Conservation (phyloP, 2,797 vertebrate genomes). For the Pseudomugil tenellus region DNA sequence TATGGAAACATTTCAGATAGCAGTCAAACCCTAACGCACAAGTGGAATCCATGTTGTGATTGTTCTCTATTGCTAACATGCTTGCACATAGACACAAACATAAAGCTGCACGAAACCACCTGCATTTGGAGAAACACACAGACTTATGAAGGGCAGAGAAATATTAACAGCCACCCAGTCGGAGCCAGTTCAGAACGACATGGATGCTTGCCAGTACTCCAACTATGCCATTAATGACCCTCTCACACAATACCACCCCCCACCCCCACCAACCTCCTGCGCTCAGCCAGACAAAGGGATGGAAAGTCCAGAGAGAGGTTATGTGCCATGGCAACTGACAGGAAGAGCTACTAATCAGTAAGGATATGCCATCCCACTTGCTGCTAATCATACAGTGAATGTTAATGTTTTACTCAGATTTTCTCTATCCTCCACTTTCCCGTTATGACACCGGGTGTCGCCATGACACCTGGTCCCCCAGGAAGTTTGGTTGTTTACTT, state of each 20-base stretch:
- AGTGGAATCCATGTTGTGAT: not conserved
- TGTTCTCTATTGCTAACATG: not conserved
- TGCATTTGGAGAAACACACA: not conserved
- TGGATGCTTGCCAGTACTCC: conserved; percentile 11
- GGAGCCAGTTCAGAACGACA: conserved; percentile 12
- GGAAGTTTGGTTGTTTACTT: too few relatives aligned
- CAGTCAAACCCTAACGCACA: not conserved
- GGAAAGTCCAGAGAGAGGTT: not conserved
- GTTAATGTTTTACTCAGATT: too few relatives aligned
- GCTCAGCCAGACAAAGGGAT: not conserved
- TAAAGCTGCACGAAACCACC: not conserved
- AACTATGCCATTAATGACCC: conserved; percentile 29
- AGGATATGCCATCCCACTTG: not conserved
- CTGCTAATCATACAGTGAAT: too few relatives aligned
- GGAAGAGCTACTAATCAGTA: not conserved
- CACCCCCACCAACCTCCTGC: not conserved
- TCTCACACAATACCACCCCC: conserved; percentile 2
- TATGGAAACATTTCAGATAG: not conserved
- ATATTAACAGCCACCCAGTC: not conserved
- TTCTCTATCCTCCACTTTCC: too few relatives aligned
- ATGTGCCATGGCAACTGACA: not conserved
- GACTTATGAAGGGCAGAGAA: not conserved
- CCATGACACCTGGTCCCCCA: too few relatives aligned
- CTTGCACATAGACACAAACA: not conserved
- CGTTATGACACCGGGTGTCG: too few relatives aligned